Evolutionary conservation across 2,888 invertebrate species (phyloP).

Genomic region (Cephalotes varians): DNA sequence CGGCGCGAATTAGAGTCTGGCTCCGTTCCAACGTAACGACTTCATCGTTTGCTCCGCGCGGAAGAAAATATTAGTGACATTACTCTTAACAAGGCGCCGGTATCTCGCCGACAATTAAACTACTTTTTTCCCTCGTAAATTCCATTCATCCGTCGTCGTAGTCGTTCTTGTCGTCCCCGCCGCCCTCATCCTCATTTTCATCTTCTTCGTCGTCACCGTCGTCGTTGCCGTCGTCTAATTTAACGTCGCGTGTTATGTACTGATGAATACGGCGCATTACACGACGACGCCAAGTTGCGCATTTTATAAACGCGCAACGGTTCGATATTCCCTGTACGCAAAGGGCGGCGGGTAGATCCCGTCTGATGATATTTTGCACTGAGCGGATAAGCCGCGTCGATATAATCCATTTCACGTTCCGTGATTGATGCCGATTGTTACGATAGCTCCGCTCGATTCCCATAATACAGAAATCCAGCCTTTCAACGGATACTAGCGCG

Average conservation of each 20-base stretch:
- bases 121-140: slow-evolving; percentile 58
- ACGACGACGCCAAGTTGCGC: slow-evolving; percentile 30
- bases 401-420: slow-evolving; percentile 61
- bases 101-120: slow-evolving; percentile 69
- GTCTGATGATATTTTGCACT: slow-evolving; percentile 52
- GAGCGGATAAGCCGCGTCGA: slow-evolving; percentile 59
- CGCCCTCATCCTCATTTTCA: background rate
- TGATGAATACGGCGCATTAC: slow-evolving; percentile 39
- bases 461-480: slow-evolving; percentile 59
- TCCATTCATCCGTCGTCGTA: slow-evolving; percentile 28
- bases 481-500: slow-evolving; percentile 49
- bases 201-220: background rate
- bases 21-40: slow-evolving; percentile 74
- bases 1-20: slow-evolving; percentile 73
- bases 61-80: slow-evolving; percentile 75
- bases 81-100: slow-evolving; percentile 72
- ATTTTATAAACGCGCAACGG: slow-evolving; percentile 53
- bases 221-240: slow-evolving; percentile 33
- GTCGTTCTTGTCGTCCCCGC: background rate
- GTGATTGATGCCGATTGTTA: slow-evolving; percentile 61
- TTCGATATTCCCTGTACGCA: slow-evolving; percentile 51
- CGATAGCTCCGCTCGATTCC: slow-evolving; percentile 56
- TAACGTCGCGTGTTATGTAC: slow-evolving; percentile 54
- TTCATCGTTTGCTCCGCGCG: slow-evolving; percentile 68
- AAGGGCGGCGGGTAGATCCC: slow-evolving; percentile 31